phyloP scores from a whole-genome alignment of 2,113 vertebrate species.

The Brachyistius frenatus region DNA sequence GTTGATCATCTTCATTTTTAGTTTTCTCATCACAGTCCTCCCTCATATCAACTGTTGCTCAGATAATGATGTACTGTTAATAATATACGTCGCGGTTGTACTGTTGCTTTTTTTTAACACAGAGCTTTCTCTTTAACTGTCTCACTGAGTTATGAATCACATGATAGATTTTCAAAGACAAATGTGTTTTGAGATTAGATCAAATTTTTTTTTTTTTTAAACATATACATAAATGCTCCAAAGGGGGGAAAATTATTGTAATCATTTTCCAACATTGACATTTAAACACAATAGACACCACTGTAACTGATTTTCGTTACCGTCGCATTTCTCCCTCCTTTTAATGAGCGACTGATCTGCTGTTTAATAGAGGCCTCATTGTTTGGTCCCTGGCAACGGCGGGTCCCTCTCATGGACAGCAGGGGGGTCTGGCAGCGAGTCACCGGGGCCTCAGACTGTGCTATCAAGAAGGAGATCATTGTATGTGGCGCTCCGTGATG shows the following conservation, averaged over 20 bases:
- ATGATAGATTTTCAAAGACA: background rate
- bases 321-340: slow-evolving; percentile 10
- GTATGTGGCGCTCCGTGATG: slow-evolving; percentile 55
- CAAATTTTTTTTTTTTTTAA: too few species aligned
- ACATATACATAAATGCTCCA: background rate
- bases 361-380: slow-evolving; percentile 70
- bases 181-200: background rate
- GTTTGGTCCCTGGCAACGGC: slow-evolving; percentile 60
- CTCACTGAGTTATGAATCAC: background rate
- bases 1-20: too few species aligned
- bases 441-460: slow-evolving; percentile 19
- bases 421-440: slow-evolving; percentile 42
- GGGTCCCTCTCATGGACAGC: slow-evolving; percentile 40
- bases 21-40: too few species aligned
- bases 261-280: background rate
- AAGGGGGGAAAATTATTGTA: background rate
- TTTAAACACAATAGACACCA: background rate
- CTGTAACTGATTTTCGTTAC: background rate
- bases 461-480: slow-evolving; percentile 74
- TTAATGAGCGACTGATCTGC: slow-evolving; percentile 18
- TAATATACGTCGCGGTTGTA: too few species aligned
- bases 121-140: background rate
- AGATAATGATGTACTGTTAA: too few species aligned
- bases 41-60: too few species aligned
- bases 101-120: background rate